A percentile compares a stretch with the other conserved stretches of the same genome.
These are phyloP conservation scores for Ferdinandea cuprea DNA, from an alignment of 2,888 invertebrate genomes.

Conservation along the genomic window DNA sequence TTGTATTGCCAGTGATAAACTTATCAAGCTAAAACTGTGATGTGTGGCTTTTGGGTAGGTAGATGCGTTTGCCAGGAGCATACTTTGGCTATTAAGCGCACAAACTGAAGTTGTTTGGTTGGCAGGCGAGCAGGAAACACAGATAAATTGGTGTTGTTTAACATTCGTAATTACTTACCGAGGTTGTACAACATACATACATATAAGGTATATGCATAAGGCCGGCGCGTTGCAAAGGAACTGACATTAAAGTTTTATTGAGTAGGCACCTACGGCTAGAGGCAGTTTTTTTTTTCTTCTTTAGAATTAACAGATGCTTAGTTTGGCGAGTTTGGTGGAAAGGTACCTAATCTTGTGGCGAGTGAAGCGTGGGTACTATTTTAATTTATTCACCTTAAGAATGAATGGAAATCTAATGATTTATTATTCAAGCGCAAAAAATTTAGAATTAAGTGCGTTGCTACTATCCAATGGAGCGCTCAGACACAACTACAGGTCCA, in stretches of 20 bases:
- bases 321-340: too few species aligned
- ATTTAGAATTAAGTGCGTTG: too few species aligned
- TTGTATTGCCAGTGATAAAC: constrained; percentile 64
- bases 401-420: too few species aligned
- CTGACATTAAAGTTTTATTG: constrained; percentile 25
- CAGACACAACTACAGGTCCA: too few species aligned
- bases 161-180: constrained; percentile 61
- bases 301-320: constrained; percentile 14
- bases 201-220: too few species aligned
- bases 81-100: constrained; percentile 58
- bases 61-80: constrained; percentile 51
- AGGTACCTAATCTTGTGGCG: too few species aligned
- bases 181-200: too few species aligned
- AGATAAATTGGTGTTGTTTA: constrained; percentile 61
- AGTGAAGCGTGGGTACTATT: too few species aligned
- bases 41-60: constrained; percentile 51
- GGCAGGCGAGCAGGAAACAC: constrained; percentile 32
- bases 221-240: constrained; percentile 8
- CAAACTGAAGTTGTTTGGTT: constrained; percentile 18
- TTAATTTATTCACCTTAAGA: too few species aligned
- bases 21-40: constrained; percentile 63
- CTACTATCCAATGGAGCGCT: too few species aligned
- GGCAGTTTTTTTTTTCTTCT: background rate
- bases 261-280: background rate
- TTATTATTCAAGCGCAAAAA: too few species aligned